Percentiles rank a stretch among this genome's conserved stretches.
Conservation (phyloP, 2,113 vertebrate species). For the Pterocles gutturalis region DNA sequence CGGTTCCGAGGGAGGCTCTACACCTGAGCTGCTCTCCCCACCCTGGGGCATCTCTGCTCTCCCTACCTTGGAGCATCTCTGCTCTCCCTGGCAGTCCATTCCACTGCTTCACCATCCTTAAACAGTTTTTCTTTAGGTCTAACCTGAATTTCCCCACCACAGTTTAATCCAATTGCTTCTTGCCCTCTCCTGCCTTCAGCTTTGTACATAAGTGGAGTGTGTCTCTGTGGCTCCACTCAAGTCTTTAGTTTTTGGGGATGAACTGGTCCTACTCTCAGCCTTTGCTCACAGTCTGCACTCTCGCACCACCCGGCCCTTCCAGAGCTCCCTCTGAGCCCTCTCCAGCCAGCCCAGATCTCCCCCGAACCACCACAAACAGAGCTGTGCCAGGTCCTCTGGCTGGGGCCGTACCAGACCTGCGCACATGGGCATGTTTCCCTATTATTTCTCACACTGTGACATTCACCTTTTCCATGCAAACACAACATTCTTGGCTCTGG, state of each 20-base stretch:
- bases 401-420: not conserved
- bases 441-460: not conserved
- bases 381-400: not conserved
- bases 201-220: accelerated
- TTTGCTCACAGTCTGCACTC: not conserved
- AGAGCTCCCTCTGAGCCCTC: not conserved
- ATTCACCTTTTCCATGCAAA: not conserved
- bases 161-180: not conserved
- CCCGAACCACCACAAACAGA: accelerated
- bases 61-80: not conserved
- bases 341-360: not conserved
- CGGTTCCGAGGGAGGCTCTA: not conserved
- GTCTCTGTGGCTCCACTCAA: not conserved
- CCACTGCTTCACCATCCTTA: not conserved
- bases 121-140: not conserved
- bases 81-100: not conserved
- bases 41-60: not conserved
- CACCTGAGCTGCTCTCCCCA: not conserved
- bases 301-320: not conserved
- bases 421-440: accelerated
- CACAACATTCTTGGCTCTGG: not conserved
- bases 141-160: not conserved
- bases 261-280: accelerated
- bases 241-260: not conserved
- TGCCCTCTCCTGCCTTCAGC: not conserved